phyloP scores from a whole-genome alignment of 2,888 invertebrate genomes.

The Cremastinae sp. region DNA sequence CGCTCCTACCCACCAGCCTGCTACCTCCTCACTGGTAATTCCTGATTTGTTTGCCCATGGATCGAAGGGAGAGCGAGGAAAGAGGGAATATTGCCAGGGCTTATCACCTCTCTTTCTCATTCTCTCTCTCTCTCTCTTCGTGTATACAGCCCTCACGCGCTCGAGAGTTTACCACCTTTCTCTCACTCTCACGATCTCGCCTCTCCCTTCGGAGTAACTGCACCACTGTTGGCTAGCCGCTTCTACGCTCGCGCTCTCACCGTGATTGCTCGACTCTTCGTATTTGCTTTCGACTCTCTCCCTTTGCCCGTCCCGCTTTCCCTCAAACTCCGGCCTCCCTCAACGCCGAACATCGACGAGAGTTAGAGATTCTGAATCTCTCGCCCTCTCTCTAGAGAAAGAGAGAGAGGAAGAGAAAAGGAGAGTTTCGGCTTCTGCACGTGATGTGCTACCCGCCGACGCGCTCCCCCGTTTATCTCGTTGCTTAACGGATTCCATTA shows the following conservation, averaged over 20 bases:
- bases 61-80: constrained; percentile 51
- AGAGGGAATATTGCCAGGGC: constrained; percentile 54
- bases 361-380: constrained; percentile 32
- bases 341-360: constrained; percentile 49
- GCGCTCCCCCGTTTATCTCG: constrained; percentile 59
- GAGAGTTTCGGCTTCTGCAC: constrained; percentile 47
- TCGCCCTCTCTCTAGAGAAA: background rate
- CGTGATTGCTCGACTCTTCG: constrained; percentile 63
- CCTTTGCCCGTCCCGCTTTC: constrained; percentile 41
- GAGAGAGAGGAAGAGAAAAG: constrained; percentile 23
- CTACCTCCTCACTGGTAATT: constrained; percentile 49
- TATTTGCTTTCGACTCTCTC: constrained; percentile 58
- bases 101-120: constrained; percentile 38
- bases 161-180: constrained; percentile 33
- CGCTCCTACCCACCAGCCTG: constrained; percentile 27
- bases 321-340: background rate
- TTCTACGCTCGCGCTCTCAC: constrained; percentile 58
- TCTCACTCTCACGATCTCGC: constrained; percentile 5
- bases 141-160: too few relatives aligned
- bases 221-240: constrained; percentile 57
- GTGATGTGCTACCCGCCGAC: constrained; percentile 56
- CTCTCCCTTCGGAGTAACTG: constrained; percentile 59
- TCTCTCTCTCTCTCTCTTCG: constrained; percentile 18
- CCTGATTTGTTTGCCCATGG: constrained; percentile 60
- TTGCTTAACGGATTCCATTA: constrained; percentile 65